These are phyloP conservation scores for Cyprinodon tularosa DNA, from an alignment of 2,113 vertebrate species.

Conservation along the genomic window DNA sequence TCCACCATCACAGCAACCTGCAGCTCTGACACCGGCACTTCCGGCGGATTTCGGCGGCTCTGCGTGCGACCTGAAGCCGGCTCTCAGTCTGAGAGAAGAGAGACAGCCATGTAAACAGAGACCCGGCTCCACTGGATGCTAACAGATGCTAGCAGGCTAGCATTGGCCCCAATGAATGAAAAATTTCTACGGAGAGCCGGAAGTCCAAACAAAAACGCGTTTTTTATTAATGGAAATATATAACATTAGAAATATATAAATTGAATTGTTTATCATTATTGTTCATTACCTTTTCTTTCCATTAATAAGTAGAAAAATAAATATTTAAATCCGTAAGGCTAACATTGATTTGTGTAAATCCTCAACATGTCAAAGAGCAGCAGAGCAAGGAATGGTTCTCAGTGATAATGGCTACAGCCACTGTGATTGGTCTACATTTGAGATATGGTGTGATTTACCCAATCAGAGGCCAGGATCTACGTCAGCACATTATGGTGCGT, in stretches of 20 bases:
- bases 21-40: background rate
- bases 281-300: background rate
- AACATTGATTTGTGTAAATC: too few species aligned
- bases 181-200: background rate
- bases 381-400: background rate
- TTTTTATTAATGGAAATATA: background rate
- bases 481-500: too few species aligned
- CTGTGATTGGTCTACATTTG: background rate
- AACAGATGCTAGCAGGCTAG: background rate
- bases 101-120: background rate
- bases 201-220: too few species aligned
- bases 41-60: background rate
- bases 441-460: background rate
- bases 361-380: too few species aligned
- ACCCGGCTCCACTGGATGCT: background rate
- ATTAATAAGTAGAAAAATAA: too few species aligned
- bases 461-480: background rate
- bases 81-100: background rate
- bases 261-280: background rate
- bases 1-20: constrained; percentile 79
- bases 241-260: background rate
- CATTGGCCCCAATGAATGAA: background rate
- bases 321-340: too few species aligned
- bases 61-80: background rate
- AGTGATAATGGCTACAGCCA: background rate